A percentile compares a stretch with the other conserved stretches of the same genome.
These are phyloP conservation scores for Pangasius djambal DNA, from an alignment of 2,797 vertebrate genomes.

Conservation along the genomic window DNA sequence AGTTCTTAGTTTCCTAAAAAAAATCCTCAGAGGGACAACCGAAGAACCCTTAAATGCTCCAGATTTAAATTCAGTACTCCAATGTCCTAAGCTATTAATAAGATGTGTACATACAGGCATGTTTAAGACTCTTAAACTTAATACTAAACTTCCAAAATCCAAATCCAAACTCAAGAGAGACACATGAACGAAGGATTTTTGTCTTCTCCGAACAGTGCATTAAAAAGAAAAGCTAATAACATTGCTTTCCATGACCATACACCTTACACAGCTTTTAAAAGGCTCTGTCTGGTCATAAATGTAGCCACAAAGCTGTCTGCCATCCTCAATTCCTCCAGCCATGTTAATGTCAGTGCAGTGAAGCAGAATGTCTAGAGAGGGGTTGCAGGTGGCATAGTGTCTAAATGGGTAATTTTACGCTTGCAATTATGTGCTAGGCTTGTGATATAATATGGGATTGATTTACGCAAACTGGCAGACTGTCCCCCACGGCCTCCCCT, in stretches of 20 bases:
- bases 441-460: conserved; percentile 58
- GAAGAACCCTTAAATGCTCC: background rate
- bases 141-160: background rate
- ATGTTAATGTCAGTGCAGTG: conserved; percentile 40
- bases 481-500: conserved; percentile 33
- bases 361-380: conserved; percentile 47
- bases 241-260: background rate
- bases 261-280: background rate
- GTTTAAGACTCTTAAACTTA: background rate
- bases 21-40: background rate
- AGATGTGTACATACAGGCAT: background rate
- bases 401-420: conserved; percentile 61
- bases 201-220: background rate
- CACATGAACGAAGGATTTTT: background rate
- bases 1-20: background rate
- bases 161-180: background rate
- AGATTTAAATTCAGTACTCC: background rate
- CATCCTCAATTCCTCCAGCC: conserved; percentile 55
- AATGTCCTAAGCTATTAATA: background rate
- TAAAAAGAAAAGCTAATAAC: conserved; percentile 3
- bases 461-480: conserved; percentile 59
- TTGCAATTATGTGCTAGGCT: conserved; percentile 54
- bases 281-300: background rate
- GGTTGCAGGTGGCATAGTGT: conserved; percentile 60
- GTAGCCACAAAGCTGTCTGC: conserved; percentile 40